These are phyloP conservation scores for Mus spretus DNA, from an alignment of 2,797 vertebrate genomes.

Conservation along the genomic window DNA sequence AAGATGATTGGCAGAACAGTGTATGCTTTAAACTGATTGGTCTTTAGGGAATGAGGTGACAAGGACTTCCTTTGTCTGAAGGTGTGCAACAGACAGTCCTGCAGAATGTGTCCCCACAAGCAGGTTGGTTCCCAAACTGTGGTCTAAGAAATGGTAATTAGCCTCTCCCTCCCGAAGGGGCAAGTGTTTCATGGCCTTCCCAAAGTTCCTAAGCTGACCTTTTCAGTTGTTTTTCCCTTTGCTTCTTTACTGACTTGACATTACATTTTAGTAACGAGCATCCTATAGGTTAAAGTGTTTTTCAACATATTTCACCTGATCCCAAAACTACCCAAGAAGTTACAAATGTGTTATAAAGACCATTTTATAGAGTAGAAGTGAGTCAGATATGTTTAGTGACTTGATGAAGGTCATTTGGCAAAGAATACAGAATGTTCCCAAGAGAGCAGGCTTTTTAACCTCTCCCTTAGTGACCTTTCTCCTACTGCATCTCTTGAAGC, in stretches of 20 bases:
- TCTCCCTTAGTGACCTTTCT: not conserved
- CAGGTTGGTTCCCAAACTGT: no score
- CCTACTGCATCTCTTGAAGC: not conserved
- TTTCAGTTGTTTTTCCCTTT: not conserved
- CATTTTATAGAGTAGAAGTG: not conserved
- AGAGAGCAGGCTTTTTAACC: not conserved
- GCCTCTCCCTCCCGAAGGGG: no score
- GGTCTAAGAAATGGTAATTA: no score
- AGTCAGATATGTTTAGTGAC: not conserved
- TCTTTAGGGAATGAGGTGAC: no score
- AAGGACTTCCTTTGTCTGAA: no score
- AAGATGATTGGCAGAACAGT: no score
- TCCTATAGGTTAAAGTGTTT: not conserved
- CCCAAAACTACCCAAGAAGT: not conserved
- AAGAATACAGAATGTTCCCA: not conserved
- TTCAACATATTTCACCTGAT: constrained; percentile 17
- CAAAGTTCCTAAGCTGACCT: no score
- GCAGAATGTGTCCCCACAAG: no score
- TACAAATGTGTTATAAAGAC: not conserved
- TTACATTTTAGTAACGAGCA: not conserved
- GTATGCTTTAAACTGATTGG: no score
- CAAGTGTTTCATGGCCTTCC: no score
- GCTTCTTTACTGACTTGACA: not conserved
- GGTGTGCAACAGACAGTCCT: no score
- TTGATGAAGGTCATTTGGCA: not conserved